Percentiles rank a stretch among this genome's conserved stretches.
These are phyloP conservation scores for Anolis sagrei DNA, from an alignment of 2,113 vertebrate genomes.

Conservation along the genomic window DNA sequence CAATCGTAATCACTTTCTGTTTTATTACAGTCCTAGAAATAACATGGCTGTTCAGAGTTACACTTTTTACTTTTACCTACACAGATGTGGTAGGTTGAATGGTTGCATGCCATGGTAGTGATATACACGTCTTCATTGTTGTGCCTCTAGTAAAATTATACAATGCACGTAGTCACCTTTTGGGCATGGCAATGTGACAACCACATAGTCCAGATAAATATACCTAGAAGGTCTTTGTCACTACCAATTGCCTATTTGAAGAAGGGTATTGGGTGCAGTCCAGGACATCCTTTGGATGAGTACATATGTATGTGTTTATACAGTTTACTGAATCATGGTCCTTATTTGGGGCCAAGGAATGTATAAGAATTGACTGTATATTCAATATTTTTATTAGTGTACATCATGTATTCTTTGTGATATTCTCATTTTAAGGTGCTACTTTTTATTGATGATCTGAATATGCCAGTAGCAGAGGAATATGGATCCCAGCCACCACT, in stretches of 20 bases:
- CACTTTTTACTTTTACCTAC: not conserved
- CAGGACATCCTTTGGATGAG: not conserved
- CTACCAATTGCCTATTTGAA: not conserved
- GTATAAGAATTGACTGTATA: not conserved
- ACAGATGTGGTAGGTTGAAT: not conserved
- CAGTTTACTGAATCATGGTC: not conserved
- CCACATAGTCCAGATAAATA: not conserved
- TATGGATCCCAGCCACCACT: slow-evolving; percentile 72
- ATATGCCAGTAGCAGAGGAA: slow-evolving; percentile 60
- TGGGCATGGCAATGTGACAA: not conserved
- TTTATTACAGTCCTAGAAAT: not conserved
- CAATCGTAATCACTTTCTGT: not conserved
- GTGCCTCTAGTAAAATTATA: not conserved
- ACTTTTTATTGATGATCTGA: slow-evolving; percentile 76
- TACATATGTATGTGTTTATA: not conserved
- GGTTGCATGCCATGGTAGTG: not conserved
- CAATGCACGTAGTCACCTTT: not conserved
- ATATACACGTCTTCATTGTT: not conserved
- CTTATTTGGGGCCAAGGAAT: not conserved
- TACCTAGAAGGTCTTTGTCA: not conserved
- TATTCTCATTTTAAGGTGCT: slow-evolving; percentile 57
- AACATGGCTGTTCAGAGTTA: not conserved
- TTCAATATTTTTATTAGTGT: not conserved
- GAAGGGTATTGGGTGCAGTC: not conserved
- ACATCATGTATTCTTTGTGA: not conserved